Conservation (phyloP, 2,113 vertebrate genomes). For the Philantomba maxwellii region DNA sequence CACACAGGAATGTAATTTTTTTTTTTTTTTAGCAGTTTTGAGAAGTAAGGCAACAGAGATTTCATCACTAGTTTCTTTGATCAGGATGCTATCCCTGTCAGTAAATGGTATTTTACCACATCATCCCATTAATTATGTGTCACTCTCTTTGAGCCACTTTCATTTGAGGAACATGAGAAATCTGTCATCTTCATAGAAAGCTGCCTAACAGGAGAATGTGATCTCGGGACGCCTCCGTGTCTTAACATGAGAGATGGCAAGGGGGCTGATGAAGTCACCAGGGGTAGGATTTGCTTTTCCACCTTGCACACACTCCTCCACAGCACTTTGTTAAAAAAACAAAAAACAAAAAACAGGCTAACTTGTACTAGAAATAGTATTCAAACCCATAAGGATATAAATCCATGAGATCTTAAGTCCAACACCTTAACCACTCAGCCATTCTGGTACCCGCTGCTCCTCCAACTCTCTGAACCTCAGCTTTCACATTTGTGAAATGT, state of each 20-base stretch:
- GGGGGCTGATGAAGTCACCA: neutral
- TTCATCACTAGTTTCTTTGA: neutral
- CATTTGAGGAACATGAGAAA: neutral
- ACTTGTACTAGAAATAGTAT: neutral
- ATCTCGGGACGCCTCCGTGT: too few relatives aligned
- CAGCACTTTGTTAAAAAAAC: neutral
- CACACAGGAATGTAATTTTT: neutral
- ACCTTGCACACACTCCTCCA: neutral
- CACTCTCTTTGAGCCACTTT: neutral
- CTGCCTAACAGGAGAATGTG: neutral
- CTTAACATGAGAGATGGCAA: neutral
- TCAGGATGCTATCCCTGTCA: neutral
- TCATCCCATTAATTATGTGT: neutral
- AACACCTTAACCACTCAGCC: neutral
- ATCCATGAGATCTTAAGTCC: neutral
- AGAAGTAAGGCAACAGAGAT: neutral
- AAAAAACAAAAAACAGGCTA: neutral
- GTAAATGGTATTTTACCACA: neutral
- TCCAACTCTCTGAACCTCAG: neutral
- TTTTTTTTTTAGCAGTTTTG: neutral
- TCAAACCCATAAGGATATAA: neutral
- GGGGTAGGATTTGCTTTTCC: neutral
- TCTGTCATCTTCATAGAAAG: neutral
- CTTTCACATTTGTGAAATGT: neutral
- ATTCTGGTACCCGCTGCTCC: neutral